Percentiles rank a stretch among this genome's conserved stretches.
phyloP scores from a whole-genome alignment of 1,140 invertebrate genomes.

The Cheumatopsyche charites region DNA sequence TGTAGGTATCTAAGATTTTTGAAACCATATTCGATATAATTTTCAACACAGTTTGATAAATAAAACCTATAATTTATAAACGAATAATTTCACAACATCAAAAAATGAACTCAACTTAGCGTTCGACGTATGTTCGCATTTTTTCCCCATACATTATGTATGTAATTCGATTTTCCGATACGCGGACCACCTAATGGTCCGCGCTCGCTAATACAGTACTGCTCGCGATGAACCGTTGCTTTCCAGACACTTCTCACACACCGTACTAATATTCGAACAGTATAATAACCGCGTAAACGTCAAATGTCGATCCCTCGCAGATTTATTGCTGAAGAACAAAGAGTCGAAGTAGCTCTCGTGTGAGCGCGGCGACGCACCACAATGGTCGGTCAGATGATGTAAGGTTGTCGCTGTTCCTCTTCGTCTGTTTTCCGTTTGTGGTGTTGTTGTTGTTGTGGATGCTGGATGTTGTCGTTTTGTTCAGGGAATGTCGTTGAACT shows the following conservation, averaged over 20 bases:
- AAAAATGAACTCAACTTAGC: background rate
- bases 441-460: slow-evolving; percentile 2
- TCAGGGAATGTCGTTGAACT: slow-evolving; percentile 29
- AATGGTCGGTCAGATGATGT: slow-evolving; percentile 28
- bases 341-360: slow-evolving; percentile 16
- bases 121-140: background rate
- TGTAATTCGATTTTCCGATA: too few species aligned
- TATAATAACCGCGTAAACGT: slow-evolving; percentile 28
- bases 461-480: background rate
- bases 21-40: too few species aligned
- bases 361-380: slow-evolving; percentile 1
- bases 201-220: too few species aligned
- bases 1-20: too few species aligned
- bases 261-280: too few species aligned
- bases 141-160: background rate
- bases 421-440: too few species aligned
- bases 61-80: too few species aligned
- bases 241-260: background rate
- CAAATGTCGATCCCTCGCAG: slow-evolving; percentile 24
- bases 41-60: too few species aligned
- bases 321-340: slow-evolving; percentile 21
- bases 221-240: slow-evolving; percentile 14
- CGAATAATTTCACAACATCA: too few species aligned
- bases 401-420: slow-evolving; percentile 21
- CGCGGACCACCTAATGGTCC: background rate